Evolutionary conservation across 1,140 invertebrate species (phyloP).

Genomic region (Gonatopus flavifemur): DNA sequence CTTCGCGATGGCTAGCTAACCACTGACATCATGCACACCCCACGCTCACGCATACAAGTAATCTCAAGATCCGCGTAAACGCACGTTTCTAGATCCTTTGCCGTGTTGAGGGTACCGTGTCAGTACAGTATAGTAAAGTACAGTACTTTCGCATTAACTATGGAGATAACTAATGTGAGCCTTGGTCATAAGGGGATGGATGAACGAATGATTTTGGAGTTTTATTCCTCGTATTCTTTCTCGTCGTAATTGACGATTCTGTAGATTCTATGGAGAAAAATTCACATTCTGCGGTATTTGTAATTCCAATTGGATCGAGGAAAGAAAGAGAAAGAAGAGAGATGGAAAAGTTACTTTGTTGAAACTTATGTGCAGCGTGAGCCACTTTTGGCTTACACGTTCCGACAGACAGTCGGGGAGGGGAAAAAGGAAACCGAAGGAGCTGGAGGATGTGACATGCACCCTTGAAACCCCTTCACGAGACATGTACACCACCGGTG

Average conservation of each 20-base stretch:
- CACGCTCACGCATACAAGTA: constrained; percentile 8
- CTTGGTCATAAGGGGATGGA: too few species aligned
- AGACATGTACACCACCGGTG: constrained; percentile 21
- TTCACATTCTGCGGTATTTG: constrained; percentile 53
- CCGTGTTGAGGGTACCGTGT: too few species aligned
- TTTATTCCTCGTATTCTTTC: too few species aligned
- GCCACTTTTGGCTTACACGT: constrained; percentile 49
- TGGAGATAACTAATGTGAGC: too few species aligned
- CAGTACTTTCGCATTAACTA: too few species aligned
- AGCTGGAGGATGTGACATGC: constrained; percentile 17
- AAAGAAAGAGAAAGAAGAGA: constrained; percentile 32
- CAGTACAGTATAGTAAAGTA: too few species aligned
- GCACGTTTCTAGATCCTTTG: constrained; percentile 26
- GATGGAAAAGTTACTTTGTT: constrained; percentile 45
- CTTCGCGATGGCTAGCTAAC: constrained; percentile 17
- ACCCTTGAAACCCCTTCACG: constrained; percentile 16
- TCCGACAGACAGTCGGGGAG: constrained; percentile 32
- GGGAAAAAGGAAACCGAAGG: background rate
- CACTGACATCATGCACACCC: constrained; percentile 22
- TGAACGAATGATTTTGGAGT: too few species aligned
- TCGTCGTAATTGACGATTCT: too few species aligned
- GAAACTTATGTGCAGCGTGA: constrained; percentile 47
- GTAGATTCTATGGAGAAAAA: too few species aligned
- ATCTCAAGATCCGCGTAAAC: constrained; percentile 22
- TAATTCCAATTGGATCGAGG: constrained; percentile 54